Evolutionary conservation across 2,113 vertebrate species (phyloP), one percentile per base, ranked within the genome.

Genomic region (Festucalex cinctus): DNA sequence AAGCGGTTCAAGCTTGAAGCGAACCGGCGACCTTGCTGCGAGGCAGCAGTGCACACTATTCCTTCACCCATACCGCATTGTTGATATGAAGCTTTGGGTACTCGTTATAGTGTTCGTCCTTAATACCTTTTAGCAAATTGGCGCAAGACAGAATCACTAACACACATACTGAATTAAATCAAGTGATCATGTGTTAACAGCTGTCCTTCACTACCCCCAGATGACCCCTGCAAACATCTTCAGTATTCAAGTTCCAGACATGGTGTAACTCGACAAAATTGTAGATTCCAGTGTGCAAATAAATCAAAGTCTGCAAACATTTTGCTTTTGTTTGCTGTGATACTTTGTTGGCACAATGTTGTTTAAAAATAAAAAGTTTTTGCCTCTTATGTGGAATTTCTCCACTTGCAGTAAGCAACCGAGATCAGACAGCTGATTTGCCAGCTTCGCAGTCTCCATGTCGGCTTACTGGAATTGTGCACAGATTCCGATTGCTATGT

Each of bases 341-440:
- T 48, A 5, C 7, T 20, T 3, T 48, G 17, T 48, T n/a, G 6
- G 46, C 4, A 48, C 19, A 48, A 20, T 48, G 0, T 48, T 19
- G 2, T n/a, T 48, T 48, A 32, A 32, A 32, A 32, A 32, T 2
- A 32, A 48, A n/a, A 3, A 16, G 43, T 17, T 5, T 44, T 17
- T 16, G 5, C 43, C 14, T 44, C 43, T 17, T 44, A 12, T 44
- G 14, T 44, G 43, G 14, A 44, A 17, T 44, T 44, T 44, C 43
- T 44, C 43, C 43, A 19, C 28, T 2, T 16, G 48, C 9, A 22
- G 6, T 63, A 61, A 19, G 26, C 66, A 57, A 74, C 61, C 67
- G 20, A 62, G 19, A 58, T 44, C 48, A 60, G 43, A 68, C 43
- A 46, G 19, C 26, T 65, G 64, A 57, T 24, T 16, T 61, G 39